Base-by-base conservation (phyloP, 1,140 invertebrate species). In the Zaprionus capensis region DNA sequence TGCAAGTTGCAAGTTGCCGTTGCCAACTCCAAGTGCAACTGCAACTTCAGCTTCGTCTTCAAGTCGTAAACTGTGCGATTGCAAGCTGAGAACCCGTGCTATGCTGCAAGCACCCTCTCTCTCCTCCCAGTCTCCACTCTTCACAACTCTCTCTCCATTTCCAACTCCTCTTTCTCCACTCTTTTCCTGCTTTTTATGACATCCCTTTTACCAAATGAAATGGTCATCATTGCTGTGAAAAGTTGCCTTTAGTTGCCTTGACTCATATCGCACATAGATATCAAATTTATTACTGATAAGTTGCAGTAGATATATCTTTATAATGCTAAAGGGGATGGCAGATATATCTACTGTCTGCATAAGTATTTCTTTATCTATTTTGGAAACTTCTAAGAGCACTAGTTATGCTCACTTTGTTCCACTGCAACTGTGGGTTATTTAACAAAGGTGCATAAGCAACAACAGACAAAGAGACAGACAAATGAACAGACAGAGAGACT, bases 41-140 rank as follows among this genome's bases (percentile, higher is more conserved):
- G 44, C 17, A 36, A 41, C 24, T 67, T 22, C n/a, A n/a, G 51
- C 46, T 58, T 9, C 20, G 14, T 38, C 41, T 36, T 55, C 34
- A 69, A 46, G 72, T 75, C 72, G 72, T 75, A 75, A 75, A 75
- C 59, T 75, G 51, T 64, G 22, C 72, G 38, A 62, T 74, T 69
- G 65, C 49, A 9, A 31, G 41, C 41, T 28, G 22, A 26, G 55
- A 49, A 31, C 28, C 59, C 72, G 67, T 75, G 67, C 67, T 71
- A 59, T 58, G 72, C 38, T 44, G 57, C 53, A 2, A 20, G 5
- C 5, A 14, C 44, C 26, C n/a, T 7, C 24, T 17, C 56, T 17
- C 56, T 34, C 15, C 20, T n/a, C 17, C 56, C 26, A 7, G 14
- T 57, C 56, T 34, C 9, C 28, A 31, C 9, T 9, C 28, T 31